These are phyloP conservation scores for Drosophila anceps DNA, from an alignment of 2,888 invertebrate species.

Conservation along the genomic window DNA sequence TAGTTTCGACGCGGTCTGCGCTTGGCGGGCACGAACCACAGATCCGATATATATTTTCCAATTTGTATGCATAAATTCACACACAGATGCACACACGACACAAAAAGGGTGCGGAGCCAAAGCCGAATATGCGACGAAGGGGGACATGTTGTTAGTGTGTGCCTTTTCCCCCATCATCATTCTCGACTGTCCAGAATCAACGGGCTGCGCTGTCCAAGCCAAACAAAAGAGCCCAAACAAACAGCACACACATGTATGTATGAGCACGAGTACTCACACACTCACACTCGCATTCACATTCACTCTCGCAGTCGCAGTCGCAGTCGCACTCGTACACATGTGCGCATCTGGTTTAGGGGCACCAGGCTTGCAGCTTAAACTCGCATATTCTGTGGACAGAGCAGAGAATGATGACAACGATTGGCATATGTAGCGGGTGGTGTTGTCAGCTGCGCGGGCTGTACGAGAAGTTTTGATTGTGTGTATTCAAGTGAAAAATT, in stretches of 20 bases:
- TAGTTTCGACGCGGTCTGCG: conserved; percentile 52
- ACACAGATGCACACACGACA: conserved; percentile 59
- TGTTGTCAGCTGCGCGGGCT: conserved; percentile 33
- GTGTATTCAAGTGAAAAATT: not conserved
- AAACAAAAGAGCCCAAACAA: conserved; percentile 79
- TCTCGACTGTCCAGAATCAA: conserved; percentile 45
- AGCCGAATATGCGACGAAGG: not conserved
- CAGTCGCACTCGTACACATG: conserved; percentile 33
- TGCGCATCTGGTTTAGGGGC: conserved; percentile 80
- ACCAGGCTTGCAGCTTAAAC: conserved; percentile 33
- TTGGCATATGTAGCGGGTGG: conserved; percentile 58
- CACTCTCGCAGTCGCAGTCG: not conserved
- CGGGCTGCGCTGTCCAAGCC: conserved; percentile 46
- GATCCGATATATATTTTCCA: conserved; percentile 83
- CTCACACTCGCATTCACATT: not conserved
- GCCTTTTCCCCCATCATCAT: conserved; percentile 20
- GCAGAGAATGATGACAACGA: conserved; percentile 53
- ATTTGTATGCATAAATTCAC: conserved; percentile 80
- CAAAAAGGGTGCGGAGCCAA: conserved; percentile 32
- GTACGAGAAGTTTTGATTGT: conserved; percentile 25
- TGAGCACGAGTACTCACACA: conserved; percentile 1
- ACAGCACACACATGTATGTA: conserved; percentile 36
- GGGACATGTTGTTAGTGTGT: conserved; percentile 14
- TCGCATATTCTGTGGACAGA: conserved; percentile 23
- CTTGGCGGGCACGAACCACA: conserved; percentile 80